Conservation (phyloP, 2,113 vertebrate genomes). For the Castor canadensis region DNA sequence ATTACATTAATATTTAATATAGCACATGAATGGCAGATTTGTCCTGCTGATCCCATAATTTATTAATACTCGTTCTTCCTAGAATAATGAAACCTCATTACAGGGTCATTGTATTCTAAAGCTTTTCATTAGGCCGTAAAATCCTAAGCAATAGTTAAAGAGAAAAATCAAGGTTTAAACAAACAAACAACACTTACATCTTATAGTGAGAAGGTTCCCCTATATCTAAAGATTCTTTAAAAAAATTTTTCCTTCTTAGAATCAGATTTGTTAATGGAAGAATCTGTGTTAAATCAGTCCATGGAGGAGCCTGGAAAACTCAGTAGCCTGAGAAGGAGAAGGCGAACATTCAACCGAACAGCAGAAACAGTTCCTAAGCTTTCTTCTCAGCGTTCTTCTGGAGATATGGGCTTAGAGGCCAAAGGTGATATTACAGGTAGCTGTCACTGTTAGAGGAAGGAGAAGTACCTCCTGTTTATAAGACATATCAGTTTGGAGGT, state of each 20-base stretch:
- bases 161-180: conserved; percentile 1
- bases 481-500: background rate
- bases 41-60: conserved; percentile 53
- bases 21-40: conserved; percentile 43
- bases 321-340: conserved; percentile 87
- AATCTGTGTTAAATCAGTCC: conserved; percentile 88
- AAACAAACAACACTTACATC: background rate
- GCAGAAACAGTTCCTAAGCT: conserved; percentile 87
- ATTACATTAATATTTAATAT: conserved; percentile 67
- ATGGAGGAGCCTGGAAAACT: conserved; percentile 89
- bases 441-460: background rate
- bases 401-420: conserved; percentile 71
- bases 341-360: conserved; percentile 88
- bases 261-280: conserved; percentile 92
- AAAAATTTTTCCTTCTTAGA: conserved; percentile 81
- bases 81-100: conserved; percentile 56
- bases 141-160: conserved; percentile 1
- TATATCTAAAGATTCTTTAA: background rate
- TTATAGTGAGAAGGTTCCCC: background rate
- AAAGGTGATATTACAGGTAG: conserved; percentile 80
- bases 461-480: background rate
- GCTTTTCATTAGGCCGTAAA: conserved; percentile 59
- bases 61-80: conserved; percentile 70
- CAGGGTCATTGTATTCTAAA: conserved; percentile 25
- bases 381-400: conserved; percentile 73